Evolutionary conservation across 2,888 invertebrate species (phyloP).

Genomic region (Volucella bombylans): DNA sequence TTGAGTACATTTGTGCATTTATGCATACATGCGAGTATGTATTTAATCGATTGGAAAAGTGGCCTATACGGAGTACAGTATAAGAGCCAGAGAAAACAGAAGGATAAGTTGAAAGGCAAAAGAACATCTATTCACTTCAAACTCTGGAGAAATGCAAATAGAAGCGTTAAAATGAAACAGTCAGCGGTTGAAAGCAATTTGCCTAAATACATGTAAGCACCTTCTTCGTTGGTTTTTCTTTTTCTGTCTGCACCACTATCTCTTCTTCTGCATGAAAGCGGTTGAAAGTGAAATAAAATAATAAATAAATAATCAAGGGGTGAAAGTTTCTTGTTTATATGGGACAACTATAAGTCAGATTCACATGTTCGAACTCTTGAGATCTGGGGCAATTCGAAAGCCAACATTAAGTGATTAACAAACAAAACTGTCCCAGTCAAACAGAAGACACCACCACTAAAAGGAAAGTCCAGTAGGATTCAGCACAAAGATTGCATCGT

Average conservation of each 20-base stretch:
- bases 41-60: conserved; percentile 58
- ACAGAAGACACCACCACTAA: not conserved
- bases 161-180: conserved; percentile 29
- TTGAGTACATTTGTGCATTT: no score
- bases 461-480: conserved; percentile 52
- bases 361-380: conserved; percentile 8
- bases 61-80: conserved; percentile 13
- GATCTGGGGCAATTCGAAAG: conserved; percentile 49
- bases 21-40: not conserved
- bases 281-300: conserved; percentile 69
- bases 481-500: conserved; percentile 25
- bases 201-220: conserved; percentile 50
- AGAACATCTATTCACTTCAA: conserved; percentile 45
- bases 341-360: no score
- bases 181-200: conserved; percentile 38
- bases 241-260: not conserved
- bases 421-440: conserved; percentile 45
- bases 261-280: conserved; percentile 39
- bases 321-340: conserved; percentile 46
- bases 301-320: conserved; percentile 66
- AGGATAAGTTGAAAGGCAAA: conserved; percentile 7
- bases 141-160: conserved; percentile 59
- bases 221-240: conserved; percentile 5
- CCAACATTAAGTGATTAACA: conserved; percentile 60
- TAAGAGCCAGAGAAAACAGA: not conserved